These are phyloP conservation scores for Ia io DNA, from an alignment of 2,113 vertebrate species.

Conservation along the genomic window DNA sequence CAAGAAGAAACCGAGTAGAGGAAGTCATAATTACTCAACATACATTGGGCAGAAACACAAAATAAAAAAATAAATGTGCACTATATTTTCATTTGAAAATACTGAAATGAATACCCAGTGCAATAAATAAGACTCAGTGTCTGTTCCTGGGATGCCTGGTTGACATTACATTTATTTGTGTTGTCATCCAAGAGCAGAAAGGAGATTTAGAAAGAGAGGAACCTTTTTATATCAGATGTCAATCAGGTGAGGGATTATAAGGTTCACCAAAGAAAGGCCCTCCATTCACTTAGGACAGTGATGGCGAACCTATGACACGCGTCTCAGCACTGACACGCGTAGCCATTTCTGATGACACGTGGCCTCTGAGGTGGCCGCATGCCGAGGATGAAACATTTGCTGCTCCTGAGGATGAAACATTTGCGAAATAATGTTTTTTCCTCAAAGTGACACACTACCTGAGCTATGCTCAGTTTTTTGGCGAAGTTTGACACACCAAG, in stretches of 20 bases:
- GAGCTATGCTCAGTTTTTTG: no score
- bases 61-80: not conserved
- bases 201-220: not conserved
- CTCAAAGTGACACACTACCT: no score
- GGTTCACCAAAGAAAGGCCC: not conserved
- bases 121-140: not conserved
- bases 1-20: not conserved
- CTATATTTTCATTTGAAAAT: not conserved
- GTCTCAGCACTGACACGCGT: no score
- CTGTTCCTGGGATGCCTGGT: not conserved
- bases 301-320: no score
- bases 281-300: not conserved
- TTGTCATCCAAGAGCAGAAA: not conserved
- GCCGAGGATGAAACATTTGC: no score
- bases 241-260: not conserved
- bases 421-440: no score
- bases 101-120: not conserved
- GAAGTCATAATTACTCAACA: not conserved
- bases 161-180: not conserved
- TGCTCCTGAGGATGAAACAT: no score
- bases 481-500: no score
- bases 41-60: not conserved
- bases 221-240: not conserved
- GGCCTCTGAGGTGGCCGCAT: no score
- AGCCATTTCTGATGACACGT: no score